These are phyloP conservation scores for Heteromurus nitidus DNA, from an alignment of 2,888 invertebrate species.

Conservation along the genomic window DNA sequence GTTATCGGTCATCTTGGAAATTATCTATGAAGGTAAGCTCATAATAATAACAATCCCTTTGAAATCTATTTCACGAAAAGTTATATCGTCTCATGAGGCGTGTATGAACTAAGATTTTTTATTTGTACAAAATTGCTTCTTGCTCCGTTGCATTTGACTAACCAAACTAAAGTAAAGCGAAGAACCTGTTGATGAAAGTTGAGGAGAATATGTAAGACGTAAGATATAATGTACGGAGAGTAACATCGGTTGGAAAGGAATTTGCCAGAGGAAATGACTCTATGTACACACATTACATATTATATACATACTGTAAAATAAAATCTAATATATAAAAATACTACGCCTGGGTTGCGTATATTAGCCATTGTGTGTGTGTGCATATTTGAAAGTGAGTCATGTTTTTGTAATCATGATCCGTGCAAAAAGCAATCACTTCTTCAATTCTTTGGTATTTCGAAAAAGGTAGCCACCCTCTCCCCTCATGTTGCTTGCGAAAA, in stretches of 20 bases:
- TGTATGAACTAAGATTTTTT: background rate
- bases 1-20: conserved; percentile 73
- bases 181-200: conserved; percentile 27
- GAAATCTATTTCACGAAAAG: background rate
- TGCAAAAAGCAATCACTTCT: conserved; percentile 50
- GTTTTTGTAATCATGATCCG: conserved; percentile 44
- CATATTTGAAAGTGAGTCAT: conserved; percentile 10
- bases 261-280: conserved; percentile 18
- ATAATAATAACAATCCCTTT: background rate
- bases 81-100: background rate
- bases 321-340: background rate
- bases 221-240: conserved; percentile 3
- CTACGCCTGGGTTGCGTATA: background rate
- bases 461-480: conserved; percentile 38
- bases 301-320: background rate
- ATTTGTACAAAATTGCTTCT: conserved; percentile 28
- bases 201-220: background rate
- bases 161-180: background rate
- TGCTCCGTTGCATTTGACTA: conserved; percentile 1
- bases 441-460: conserved; percentile 11
- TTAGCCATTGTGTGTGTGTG: background rate
- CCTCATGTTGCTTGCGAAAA: conserved; percentile 1
- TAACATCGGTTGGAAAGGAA: background rate
- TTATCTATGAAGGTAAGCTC: conserved; percentile 72
- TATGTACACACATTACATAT: background rate